Base-by-base conservation (phyloP, 53 echinoderm and acorn worm genomes). In the Stichopus horrens region DNA sequence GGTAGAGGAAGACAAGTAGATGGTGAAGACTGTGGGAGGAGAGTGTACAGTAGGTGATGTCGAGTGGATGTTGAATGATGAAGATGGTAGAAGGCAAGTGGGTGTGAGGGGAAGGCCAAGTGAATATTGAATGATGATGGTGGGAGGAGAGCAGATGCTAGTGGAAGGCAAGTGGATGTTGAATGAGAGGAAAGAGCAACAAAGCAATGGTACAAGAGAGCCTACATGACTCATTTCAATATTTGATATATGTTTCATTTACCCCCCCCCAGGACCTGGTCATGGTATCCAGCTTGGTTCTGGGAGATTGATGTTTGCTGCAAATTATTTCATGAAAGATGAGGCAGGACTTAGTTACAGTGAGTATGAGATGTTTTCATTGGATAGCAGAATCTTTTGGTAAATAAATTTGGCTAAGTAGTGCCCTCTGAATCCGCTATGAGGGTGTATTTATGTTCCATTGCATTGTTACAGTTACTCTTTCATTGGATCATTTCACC, bases 321-420 rank as follows among this genome's bases (percentile, higher is more conserved):
- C 94, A 77, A 96, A 96, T 86, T 96, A 93, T 77, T 95, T 92
- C 90, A 90, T 96, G 1, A 93, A 90, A 91, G 96, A 96, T 74
- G 89, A 93, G 58, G 77, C 88, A 22, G 96, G 94, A 11, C 80
- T 88, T 53, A 58, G 53, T 22, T 74, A 88, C 21, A 71, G 94
- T 94, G 77, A 90, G 94, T 92, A 53, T 76, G 37, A 37, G 37
- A 37, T 37, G 37, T 37, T 37, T 37, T 2, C 2, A 23, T 37
- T 37, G 37, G 37, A 2, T 37, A 37, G 37, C 37, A 37, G 37
- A 37, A 37, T 37, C 37, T 37, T 37, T 37, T 37, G 37, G 37
- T 37, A 2, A 37, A 65, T 65, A 65, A 14, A 67, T 67, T n/a
- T 67, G 68, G 68, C n/a, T 1, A 11, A 67, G 3, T 67, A 11